These are phyloP conservation scores for Parnassius apollo DNA, from an alignment of 2,888 invertebrate genomes.

Conservation along the genomic window DNA sequence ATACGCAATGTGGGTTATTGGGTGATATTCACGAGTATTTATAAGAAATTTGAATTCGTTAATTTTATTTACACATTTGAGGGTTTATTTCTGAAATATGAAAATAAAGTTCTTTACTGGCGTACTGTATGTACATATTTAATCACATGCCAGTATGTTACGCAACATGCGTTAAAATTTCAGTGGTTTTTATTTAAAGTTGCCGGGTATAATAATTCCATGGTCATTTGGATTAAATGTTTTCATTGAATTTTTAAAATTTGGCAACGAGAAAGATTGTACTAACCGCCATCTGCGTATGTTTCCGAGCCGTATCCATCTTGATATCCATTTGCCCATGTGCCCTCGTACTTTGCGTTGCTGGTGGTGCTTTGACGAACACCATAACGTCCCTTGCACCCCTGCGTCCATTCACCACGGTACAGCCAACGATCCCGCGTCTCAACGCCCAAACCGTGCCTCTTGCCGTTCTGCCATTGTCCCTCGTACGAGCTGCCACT, in stretches of 20 bases:
- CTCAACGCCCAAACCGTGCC: constrained; percentile 98
- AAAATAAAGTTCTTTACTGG: not conserved
- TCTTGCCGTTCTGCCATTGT: constrained; percentile 99
- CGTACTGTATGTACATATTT: not conserved
- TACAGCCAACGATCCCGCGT: constrained; percentile 98
- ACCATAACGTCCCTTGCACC: constrained; percentile 99
- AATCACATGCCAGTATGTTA: constrained; percentile 12
- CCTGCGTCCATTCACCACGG: constrained; percentile 99
- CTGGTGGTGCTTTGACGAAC: constrained; percentile 97
- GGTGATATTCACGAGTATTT: constrained; percentile 40
- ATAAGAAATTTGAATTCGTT: not conserved
- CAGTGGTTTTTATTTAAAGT: constrained; percentile 24
- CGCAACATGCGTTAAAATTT: constrained; percentile 14
- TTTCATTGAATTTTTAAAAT: constrained; percentile 62
- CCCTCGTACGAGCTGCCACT: constrained; percentile 98
- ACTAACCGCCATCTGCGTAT: constrained; percentile 98
- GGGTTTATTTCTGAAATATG: not conserved
- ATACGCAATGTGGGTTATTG: constrained; percentile 60
- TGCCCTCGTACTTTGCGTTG: constrained; percentile 97
- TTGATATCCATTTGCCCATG: constrained; percentile 99
- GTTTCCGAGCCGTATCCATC: constrained; percentile 99
- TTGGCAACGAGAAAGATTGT: constrained; percentile 57
- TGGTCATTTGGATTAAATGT: constrained; percentile 63
- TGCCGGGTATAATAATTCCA: constrained; percentile 51
- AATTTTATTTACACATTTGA: not conserved